Evolutionary conservation across 1,140 invertebrate genomes (phyloP).

Genomic region (Magallana ariakensis): DNA sequence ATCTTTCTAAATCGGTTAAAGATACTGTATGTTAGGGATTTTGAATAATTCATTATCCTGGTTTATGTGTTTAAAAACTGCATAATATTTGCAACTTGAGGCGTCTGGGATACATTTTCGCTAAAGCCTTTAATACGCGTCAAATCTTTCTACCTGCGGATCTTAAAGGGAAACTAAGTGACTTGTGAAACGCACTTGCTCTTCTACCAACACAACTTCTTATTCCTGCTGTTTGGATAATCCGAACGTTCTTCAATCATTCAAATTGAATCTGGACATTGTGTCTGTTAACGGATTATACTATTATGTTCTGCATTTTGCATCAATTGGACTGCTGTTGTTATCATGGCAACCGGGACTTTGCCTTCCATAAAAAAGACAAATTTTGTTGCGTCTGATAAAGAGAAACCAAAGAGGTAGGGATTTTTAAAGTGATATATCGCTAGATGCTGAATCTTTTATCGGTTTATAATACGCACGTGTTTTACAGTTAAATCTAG

Average conservation of each 20-base stretch:
- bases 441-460: too few relatives aligned
- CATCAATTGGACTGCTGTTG: neutral
- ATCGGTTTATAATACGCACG: too few relatives aligned
- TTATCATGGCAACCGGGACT: neutral
- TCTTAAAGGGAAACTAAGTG: neutral
- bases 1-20: too few relatives aligned
- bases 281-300: neutral
- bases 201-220: too few relatives aligned
- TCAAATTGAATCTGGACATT: neutral
- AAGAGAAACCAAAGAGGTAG: neutral
- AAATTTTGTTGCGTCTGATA: constrained; percentile 13
- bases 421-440: neutral
- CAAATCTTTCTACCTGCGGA: neutral
- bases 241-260: neutral
- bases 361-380: constrained; percentile 4
- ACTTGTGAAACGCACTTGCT: too few relatives aligned
- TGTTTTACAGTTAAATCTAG: too few relatives aligned
- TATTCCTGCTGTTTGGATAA: neutral
- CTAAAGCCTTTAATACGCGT: constrained; percentile 6
- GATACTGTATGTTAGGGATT: neutral
- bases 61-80: neutral
- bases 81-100: neutral
- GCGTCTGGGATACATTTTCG: neutral
- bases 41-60: neutral
- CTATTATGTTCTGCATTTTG: neutral